These are phyloP conservation scores for Boulengeromyrus knoepffleri DNA, from an alignment of 2,113 vertebrate species.

Conservation along the genomic window DNA sequence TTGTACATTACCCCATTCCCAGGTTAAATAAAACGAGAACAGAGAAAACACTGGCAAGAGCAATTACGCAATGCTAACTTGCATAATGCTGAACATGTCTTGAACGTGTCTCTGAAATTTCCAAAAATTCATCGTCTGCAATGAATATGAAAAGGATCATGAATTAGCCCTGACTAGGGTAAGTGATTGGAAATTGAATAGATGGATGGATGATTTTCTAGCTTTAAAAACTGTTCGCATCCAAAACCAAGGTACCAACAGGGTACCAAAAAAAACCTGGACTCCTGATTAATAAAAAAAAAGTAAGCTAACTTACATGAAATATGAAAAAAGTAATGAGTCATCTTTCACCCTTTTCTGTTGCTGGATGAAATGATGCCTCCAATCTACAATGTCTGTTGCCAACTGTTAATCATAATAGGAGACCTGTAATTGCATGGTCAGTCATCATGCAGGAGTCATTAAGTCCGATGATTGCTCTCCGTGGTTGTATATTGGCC, in stretches of 20 bases:
- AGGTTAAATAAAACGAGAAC: not conserved
- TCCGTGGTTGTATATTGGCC: not conserved
- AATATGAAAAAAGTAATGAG: not conserved
- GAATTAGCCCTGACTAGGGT: not conserved
- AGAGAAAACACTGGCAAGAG: not conserved
- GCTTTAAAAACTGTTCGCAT: not conserved
- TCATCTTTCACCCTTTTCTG: not conserved
- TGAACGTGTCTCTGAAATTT: not conserved
- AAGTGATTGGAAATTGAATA: not conserved
- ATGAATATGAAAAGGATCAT: not conserved
- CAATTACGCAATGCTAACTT: not conserved
- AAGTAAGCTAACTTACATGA: not conserved
- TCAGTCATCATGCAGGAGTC: not conserved
- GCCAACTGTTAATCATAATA: not conserved
- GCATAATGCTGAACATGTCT: not conserved
- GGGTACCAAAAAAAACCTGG: not conserved
- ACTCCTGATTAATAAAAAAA: not conserved
- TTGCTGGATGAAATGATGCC: not conserved
- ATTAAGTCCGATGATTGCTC: not conserved
- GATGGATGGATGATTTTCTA: not conserved
- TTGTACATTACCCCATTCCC: not conserved
- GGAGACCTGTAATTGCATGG: not conserved
- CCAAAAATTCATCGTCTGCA: not conserved
- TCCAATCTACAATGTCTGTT: not conserved
- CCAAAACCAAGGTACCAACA: not conserved